Evolutionary conservation across 2,797 vertebrate genomes (phyloP).

Genomic region (Crenuchus spilurus): DNA sequence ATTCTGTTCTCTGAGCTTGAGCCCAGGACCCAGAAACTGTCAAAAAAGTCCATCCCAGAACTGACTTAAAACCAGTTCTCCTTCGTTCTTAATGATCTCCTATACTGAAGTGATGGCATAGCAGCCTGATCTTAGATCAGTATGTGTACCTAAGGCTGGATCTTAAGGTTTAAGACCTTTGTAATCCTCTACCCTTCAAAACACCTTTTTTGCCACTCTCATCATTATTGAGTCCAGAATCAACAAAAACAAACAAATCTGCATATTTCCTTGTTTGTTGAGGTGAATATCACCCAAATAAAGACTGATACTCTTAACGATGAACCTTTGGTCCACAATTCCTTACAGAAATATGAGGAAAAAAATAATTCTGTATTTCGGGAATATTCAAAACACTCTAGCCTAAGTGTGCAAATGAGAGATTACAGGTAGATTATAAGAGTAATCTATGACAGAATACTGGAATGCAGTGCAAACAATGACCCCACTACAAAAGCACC

Average conservation of each 20-base stretch:
- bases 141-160: constrained; percentile 54
- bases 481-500: constrained; percentile 64
- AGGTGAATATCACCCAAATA: constrained; percentile 69
- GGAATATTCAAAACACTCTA: constrained; percentile 81
- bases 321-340: constrained; percentile 81
- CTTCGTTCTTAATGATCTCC: constrained; percentile 26
- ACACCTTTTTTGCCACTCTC: constrained; percentile 26
- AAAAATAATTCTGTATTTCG: constrained; percentile 82
- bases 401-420: constrained; percentile 82
- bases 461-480: constrained; percentile 80
- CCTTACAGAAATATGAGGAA: constrained; percentile 77
- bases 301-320: constrained; percentile 60
- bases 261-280: constrained; percentile 60
- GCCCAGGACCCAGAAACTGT: constrained; percentile 15
- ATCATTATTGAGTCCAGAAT: constrained; percentile 41
- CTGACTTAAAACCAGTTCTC: constrained; percentile 24
- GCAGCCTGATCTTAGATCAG: constrained; percentile 58
- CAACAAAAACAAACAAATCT: constrained; percentile 55
- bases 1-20: constrained; percentile 20
- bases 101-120: constrained; percentile 50
- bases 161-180: constrained; percentile 36
- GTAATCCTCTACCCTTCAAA: constrained; percentile 35
- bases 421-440: constrained; percentile 77
- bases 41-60: background rate
- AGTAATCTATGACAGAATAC: constrained; percentile 79